These are phyloP conservation scores for Adineta ricciae DNA, from an alignment of 2,888 invertebrate genomes.

Conservation along the genomic window DNA sequence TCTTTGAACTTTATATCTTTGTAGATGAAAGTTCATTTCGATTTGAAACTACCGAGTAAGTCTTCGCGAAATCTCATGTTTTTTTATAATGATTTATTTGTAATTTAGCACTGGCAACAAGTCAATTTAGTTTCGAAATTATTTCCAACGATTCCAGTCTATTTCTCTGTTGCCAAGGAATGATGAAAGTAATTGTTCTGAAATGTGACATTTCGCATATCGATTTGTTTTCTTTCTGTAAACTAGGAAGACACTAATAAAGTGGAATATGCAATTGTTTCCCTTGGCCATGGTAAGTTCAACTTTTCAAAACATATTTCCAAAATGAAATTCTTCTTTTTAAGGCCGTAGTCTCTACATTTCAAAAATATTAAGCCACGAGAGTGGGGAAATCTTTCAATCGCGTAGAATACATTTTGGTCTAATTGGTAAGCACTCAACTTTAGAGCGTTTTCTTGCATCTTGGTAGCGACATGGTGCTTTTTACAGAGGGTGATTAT, in stretches of 20 bases:
- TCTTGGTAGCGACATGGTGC: too few relatives aligned
- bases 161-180: background rate
- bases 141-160: background rate
- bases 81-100: too few relatives aligned
- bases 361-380: background rate
- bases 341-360: background rate
- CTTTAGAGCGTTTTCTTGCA: background rate
- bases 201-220: too few relatives aligned
- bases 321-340: background rate
- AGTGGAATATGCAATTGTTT: background rate
- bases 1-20: background rate
- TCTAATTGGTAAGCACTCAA: background rate
- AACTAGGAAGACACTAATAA: background rate
- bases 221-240: background rate
- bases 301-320: background rate
- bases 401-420: background rate
- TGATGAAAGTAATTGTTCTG: background rate
- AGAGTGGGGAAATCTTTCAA: background rate
- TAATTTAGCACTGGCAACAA: background rate
- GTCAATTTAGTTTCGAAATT: background rate
- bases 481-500: conserved; percentile 7
- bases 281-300: background rate
- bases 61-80: too few relatives aligned
- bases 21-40: background rate
- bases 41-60: background rate